These are phyloP conservation scores for Incurvaria masculella DNA, from an alignment of 2,888 invertebrate genomes.

Conservation along the genomic window DNA sequence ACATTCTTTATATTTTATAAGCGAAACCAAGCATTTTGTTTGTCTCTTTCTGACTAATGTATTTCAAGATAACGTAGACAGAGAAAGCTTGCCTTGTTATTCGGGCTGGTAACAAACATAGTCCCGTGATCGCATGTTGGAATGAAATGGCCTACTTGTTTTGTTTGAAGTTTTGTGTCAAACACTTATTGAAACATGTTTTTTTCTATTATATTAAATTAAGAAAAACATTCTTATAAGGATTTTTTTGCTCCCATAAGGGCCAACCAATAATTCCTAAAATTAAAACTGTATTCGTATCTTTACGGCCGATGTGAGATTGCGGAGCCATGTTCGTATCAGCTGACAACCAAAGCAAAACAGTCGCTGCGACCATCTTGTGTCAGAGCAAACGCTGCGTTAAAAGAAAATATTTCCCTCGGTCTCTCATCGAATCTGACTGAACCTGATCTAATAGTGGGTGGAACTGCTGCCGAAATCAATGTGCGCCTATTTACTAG, in stretches of 20 bases:
- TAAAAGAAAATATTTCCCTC: slow-evolving; percentile 47
- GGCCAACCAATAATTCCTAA: too few relatives aligned
- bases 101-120: background rate
- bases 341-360: slow-evolving; percentile 61
- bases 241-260: too few relatives aligned
- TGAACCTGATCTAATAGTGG: background rate
- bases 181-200: too few relatives aligned
- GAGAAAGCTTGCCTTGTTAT: background rate
- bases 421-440: too few relatives aligned
- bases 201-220: too few relatives aligned
- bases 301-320: background rate
- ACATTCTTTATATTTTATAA: background rate
- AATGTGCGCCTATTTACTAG: slow-evolving; percentile 39
- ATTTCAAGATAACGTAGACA: background rate
- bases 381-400: slow-evolving; percentile 56
- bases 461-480: slow-evolving; percentile 20
- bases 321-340: slow-evolving; percentile 33
- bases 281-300: background rate
- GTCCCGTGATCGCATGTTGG: background rate
- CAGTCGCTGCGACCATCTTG: slow-evolving; percentile 60
- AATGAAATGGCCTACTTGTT: background rate
- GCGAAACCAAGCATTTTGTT: background rate
- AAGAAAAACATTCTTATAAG: too few relatives aligned
- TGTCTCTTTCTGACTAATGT: background rate
- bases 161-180: too few relatives aligned